Evolutionary conservation across 2,113 vertebrate species (phyloP).

Genomic region (Hepsetus odoe): DNA sequence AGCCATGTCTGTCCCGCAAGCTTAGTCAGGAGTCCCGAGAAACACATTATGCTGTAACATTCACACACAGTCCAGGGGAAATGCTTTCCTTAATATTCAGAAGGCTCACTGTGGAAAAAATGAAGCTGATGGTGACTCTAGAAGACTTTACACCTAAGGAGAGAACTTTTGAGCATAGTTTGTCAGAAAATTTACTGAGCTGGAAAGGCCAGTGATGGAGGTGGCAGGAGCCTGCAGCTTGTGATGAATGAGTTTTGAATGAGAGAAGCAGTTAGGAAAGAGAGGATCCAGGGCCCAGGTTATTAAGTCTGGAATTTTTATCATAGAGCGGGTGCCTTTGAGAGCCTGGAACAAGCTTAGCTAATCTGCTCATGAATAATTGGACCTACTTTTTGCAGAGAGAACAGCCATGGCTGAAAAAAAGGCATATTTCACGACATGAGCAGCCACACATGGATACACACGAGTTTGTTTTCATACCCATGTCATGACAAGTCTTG

Average conservation of each 20-base stretch:
- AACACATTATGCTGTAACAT: constrained; percentile 52
- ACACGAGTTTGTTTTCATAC: too few relatives aligned
- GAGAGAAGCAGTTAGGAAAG: constrained; percentile 24
- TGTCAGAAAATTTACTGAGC: background rate
- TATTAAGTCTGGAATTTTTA: constrained; percentile 55
- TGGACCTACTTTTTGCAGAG: constrained; percentile 21
- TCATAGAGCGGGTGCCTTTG: constrained; percentile 42
- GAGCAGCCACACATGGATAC: too few relatives aligned
- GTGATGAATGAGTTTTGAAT: constrained; percentile 46
- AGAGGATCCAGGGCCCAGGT: constrained; percentile 28
- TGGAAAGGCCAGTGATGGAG: constrained; percentile 15
- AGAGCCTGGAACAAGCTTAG: constrained; percentile 49
- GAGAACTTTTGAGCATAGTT: constrained; percentile 20
- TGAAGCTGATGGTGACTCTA: constrained; percentile 15
- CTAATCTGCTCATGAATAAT: constrained; percentile 51
- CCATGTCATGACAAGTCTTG: too few relatives aligned
- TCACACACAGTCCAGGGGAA: constrained; percentile 42
- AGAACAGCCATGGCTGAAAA: constrained; percentile 10
- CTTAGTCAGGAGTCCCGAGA: constrained; percentile 41
- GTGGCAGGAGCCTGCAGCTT: constrained; percentile 22
- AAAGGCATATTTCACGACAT: background rate
- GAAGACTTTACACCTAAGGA: constrained; percentile 28
- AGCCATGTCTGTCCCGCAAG: constrained; percentile 37
- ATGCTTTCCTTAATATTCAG: constrained; percentile 44
- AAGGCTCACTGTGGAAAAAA: constrained; percentile 31